Percentiles rank a stretch among this genome's conserved stretches.
phyloP scores from a whole-genome alignment of 2,888 invertebrate genomes.

The Operophtera brumata region DNA sequence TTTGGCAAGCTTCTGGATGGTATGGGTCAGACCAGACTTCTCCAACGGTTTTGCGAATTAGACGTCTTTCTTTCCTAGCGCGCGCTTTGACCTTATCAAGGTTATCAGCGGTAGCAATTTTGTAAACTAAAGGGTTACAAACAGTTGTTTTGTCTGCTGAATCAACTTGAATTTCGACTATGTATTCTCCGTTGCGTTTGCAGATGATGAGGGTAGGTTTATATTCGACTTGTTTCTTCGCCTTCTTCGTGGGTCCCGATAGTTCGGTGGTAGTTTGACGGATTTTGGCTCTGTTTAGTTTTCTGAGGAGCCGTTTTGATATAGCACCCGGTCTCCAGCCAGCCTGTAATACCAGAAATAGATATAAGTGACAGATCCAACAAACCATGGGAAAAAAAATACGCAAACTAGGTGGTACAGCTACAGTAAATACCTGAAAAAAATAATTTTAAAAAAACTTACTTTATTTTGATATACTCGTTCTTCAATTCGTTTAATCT shows the following conservation, averaged over 20 bases:
- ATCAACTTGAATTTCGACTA: slow-evolving; percentile 61
- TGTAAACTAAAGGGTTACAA: slow-evolving; percentile 58
- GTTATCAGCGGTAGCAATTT: slow-evolving; percentile 53
- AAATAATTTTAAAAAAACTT: no score
- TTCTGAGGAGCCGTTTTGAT: no score
- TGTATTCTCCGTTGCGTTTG: slow-evolving; percentile 59
- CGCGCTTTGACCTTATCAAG: slow-evolving; percentile 47
- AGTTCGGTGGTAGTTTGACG: slow-evolving; percentile 30
- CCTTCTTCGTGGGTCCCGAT: slow-evolving; percentile 43
- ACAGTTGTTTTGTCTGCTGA: slow-evolving; percentile 35
- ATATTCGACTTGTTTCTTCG: slow-evolving; percentile 48
- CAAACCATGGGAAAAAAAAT: no score
- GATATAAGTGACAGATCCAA: no score
- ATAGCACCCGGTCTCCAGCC: no score
- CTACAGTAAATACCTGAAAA: no score
- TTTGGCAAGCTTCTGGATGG: slow-evolving; percentile 54
- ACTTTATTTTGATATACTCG: no score
- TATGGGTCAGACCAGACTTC: slow-evolving; percentile 52
- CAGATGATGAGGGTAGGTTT: slow-evolving; percentile 61
- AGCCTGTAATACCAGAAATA: slow-evolving; percentile 22
- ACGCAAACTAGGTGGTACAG: no score
- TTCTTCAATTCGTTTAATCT: no score
- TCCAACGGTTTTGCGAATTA: slow-evolving; percentile 45
- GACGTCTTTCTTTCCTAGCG: slow-evolving; percentile 40
- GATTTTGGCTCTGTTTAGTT: slow-evolving; percentile 52